Percentiles rank a stretch among this genome's conserved stretches.
phyloP scores from a whole-genome alignment of 2,113 vertebrate species.

The Lota lota region DNA sequence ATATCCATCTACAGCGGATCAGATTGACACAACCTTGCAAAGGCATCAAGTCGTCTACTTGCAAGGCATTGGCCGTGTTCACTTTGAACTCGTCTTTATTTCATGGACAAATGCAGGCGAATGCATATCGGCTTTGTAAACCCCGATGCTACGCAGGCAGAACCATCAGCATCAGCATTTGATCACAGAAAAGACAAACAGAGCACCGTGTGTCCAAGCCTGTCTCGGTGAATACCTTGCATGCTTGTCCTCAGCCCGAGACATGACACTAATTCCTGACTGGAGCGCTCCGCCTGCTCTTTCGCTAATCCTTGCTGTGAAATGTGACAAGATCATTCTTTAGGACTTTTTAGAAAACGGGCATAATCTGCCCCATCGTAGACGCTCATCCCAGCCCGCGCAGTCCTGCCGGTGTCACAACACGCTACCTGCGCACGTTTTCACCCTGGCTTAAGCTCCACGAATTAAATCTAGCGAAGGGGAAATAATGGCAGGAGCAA shows the following conservation, averaged over 20 bases:
- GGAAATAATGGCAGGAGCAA: slow-evolving; percentile 4
- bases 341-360: slow-evolving; percentile 67
- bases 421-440: slow-evolving; percentile 62
- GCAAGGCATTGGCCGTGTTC: too few species aligned
- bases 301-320: slow-evolving; percentile 70
- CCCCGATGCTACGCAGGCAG: slow-evolving; percentile 41
- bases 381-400: slow-evolving; percentile 68
- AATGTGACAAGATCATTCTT: slow-evolving; percentile 76
- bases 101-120: slow-evolving; percentile 9
- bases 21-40: too few species aligned
- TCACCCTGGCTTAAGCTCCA: slow-evolving; percentile 49
- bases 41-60: too few species aligned
- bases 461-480: slow-evolving; percentile 66
- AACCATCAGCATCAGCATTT: slow-evolving; percentile 47
- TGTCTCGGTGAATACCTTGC: slow-evolving; percentile 57
- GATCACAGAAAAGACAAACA: slow-evolving; percentile 66
- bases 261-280: slow-evolving; percentile 68
- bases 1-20: too few species aligned
- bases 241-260: slow-evolving; percentile 56
- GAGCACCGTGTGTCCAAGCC: slow-evolving; percentile 67
- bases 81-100: too few species aligned
- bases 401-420: slow-evolving; percentile 59
- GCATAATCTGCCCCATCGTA: slow-evolving; percentile 72
- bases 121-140: slow-evolving; percentile 29
- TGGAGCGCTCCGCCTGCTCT: slow-evolving; percentile 62